phyloP scores from a whole-genome alignment of 2,797 vertebrate genomes.

The Darevskia mixta region DNA sequence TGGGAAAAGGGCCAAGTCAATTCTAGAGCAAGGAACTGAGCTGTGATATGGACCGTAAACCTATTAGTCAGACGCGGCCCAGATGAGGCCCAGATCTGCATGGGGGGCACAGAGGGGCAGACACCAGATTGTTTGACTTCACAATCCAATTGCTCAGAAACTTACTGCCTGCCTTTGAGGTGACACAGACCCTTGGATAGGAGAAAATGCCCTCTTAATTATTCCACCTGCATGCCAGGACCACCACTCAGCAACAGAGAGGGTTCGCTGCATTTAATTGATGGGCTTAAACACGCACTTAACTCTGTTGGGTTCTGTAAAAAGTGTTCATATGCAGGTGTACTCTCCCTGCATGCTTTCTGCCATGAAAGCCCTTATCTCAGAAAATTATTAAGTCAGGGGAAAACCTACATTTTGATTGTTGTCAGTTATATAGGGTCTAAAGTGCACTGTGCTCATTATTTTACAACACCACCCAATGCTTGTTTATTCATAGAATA shows the following conservation, averaged over 20 bases:
- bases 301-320: not conserved
- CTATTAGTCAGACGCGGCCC: not conserved
- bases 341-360: not conserved
- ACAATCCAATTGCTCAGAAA: not conserved
- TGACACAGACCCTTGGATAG: too few relatives aligned
- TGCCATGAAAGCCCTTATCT: too few relatives aligned
- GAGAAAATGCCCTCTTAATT: not conserved
- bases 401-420: too few relatives aligned
- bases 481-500: too few relatives aligned
- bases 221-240: not conserved
- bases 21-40: constrained; percentile 13
- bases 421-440: too few relatives aligned
- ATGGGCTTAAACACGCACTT: not conserved
- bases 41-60: not conserved
- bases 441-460: too few relatives aligned
- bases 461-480: too few relatives aligned
- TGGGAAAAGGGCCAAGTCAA: not conserved
- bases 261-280: not conserved
- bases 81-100: not conserved
- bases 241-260: not conserved
- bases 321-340: not conserved
- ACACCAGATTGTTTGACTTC: not conserved
- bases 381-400: too few relatives aligned
- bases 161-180: not conserved
- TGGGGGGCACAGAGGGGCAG: fast-evolving